These are phyloP conservation scores for Carettochelys insculpta DNA, from an alignment of 2,113 vertebrate genomes.

Conservation along the genomic window DNA sequence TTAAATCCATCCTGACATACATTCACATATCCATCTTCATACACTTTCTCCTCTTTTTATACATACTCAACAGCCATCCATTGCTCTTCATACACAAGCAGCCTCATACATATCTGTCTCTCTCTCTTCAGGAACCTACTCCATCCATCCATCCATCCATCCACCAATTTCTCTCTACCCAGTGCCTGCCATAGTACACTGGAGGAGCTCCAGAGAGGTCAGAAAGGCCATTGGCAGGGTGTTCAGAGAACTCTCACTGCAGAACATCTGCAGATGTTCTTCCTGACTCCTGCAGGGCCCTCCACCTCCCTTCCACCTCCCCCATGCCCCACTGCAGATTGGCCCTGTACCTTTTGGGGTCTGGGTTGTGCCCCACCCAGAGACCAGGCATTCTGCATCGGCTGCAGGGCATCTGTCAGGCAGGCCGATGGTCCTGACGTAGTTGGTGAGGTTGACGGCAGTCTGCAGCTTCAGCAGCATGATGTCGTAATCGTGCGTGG, in stretches of 20 bases:
- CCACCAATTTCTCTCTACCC: not conserved
- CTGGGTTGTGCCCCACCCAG: constrained; percentile 15
- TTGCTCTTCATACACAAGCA: too few species aligned
- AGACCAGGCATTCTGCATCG: not conserved
- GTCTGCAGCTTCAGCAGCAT: constrained; percentile 26
- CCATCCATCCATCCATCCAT: not conserved
- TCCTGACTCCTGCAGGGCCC: not conserved
- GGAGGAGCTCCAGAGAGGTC: not conserved
- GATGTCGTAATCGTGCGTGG: constrained; percentile 13
- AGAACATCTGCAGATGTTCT: not conserved
- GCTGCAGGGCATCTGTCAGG: not conserved
- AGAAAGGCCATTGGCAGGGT: not conserved
- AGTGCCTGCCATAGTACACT: not conserved
- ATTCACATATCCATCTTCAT: too few species aligned
- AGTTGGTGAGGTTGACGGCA: not conserved
- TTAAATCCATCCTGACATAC: not conserved
- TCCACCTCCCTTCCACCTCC: not conserved
- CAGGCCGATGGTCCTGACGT: not conserved
- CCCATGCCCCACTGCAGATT: not conserved
- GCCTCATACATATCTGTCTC: too few species aligned
- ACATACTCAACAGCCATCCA: too few species aligned
- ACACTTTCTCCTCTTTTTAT: too few species aligned
- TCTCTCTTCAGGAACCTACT: too few species aligned
- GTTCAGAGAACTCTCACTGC: not conserved
- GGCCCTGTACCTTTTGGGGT: not conserved